Evolutionary conservation across 1,140 invertebrate genomes (phyloP), one percentile per base, ranked within the genome.

Genomic region (Drosophila equinoxialis): DNA sequence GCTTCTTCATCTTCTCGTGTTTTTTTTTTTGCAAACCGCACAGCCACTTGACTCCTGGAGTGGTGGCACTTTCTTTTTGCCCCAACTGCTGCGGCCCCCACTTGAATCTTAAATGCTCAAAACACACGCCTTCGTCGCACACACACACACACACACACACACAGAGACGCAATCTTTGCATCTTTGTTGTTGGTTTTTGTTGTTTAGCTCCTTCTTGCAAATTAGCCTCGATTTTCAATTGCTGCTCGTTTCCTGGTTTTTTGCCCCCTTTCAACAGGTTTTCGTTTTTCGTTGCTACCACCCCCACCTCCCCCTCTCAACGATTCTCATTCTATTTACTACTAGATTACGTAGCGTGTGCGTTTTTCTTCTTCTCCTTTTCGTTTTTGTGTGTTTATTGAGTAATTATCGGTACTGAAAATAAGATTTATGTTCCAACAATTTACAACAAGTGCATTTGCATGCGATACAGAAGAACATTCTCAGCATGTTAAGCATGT

Each of bases 81-180:
- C 55, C 55, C 45, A 48, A 48, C 45, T 48, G 45, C 45, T 37
- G 35, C 35, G 35, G 20, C 14, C 45, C 17, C 17, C 17, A 51
- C 45, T 20, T 51, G 45, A 51, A 58, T 35, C 57, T 59, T 59
- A 59, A 59, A 59, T 59, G 57, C 14, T 59, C 10, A 51, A 59
- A 59, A 59, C 57, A 59, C 57, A 37, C 57, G 57, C 35, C 57
- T 59, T 51, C 45, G 10, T 23, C 10, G 17, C 45, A 23, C 54
- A 30, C 14, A 20, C 64, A 37, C 65, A n/a, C 45, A 20, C 45
- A 20, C 45, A 51, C 45, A 39, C 37, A 39, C 37, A 39, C 37
- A 48, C 42, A 17, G 0, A 17, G 17, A 17, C 42, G 14, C 42
- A 51, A 23, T 51, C 45, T 51, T 30, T 51, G 45, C 17, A 51